These are phyloP conservation scores for Orientallactaga sibirica DNA, from an alignment of 2,797 vertebrate genomes.

Conservation along the genomic window DNA sequence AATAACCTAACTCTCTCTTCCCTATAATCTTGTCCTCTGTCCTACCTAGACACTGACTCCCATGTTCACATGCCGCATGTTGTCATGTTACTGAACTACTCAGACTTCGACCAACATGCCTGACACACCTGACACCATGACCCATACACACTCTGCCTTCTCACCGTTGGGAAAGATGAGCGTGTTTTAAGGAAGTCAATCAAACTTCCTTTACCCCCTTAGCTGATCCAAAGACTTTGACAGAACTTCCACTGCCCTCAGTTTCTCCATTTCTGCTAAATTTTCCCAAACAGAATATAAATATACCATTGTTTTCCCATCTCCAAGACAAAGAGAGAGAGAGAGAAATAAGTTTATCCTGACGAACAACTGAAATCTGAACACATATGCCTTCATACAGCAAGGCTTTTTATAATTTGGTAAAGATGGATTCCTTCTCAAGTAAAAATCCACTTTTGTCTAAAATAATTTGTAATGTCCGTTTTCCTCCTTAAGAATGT, in stretches of 20 bases:
- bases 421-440: conserved; percentile 36
- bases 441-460: conserved; percentile 47
- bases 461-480: conserved; percentile 64
- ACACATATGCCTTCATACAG: background rate
- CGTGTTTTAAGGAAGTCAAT: too few species aligned
- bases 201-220: background rate
- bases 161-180: background rate
- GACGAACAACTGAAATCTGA: conserved; percentile 20
- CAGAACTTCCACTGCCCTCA: background rate
- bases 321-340: background rate
- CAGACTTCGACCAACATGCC: background rate
- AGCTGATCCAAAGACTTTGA: background rate
- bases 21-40: background rate
- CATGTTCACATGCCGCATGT: background rate
- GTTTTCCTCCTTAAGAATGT: conserved; percentile 77
- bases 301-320: background rate
- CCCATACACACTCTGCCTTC: background rate
- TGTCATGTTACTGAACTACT: background rate
- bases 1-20: background rate
- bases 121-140: background rate
- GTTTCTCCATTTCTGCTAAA: background rate
- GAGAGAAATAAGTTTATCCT: background rate
- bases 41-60: background rate
- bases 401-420: conserved; percentile 23
- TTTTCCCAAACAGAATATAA: conserved; percentile 3